phyloP scores from a whole-genome alignment of 2,113 vertebrate species.

The Hippoglossus stenolepis region DNA sequence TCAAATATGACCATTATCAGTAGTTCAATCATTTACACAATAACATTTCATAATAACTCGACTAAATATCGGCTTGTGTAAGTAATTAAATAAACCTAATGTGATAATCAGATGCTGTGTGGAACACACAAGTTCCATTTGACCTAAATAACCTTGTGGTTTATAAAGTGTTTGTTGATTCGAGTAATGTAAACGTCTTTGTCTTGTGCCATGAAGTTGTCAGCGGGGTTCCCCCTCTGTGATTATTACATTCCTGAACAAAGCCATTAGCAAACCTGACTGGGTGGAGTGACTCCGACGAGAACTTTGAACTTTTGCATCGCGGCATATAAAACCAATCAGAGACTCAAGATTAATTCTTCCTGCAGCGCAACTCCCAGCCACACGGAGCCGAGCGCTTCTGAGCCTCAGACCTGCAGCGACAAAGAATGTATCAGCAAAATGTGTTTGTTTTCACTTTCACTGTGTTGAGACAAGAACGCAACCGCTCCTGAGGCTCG shows the following conservation, averaged over 20 bases:
- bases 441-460: no score
- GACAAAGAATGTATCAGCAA: background rate
- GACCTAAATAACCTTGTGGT: background rate
- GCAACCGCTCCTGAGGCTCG: no score
- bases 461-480: no score
- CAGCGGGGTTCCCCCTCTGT: conserved; percentile 33
- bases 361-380: conserved; percentile 16
- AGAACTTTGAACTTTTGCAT: conserved; percentile 37
- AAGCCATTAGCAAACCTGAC: conserved; percentile 35
- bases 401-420: background rate
- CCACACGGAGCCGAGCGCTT: background rate
- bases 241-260: conserved; percentile 49
- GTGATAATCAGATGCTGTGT: background rate
- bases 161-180: conserved; percentile 7
- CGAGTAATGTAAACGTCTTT: conserved; percentile 16
- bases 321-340: conserved; percentile 30
- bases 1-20: background rate
- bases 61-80: background rate
- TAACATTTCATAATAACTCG: background rate
- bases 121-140: background rate
- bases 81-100: background rate
- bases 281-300: conserved; percentile 39
- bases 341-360: conserved; percentile 32
- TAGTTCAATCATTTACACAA: background rate
- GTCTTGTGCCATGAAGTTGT: conserved; percentile 21